phyloP scores from a whole-genome alignment of 2,888 invertebrate genomes.

The Drosophila leonis region DNA sequence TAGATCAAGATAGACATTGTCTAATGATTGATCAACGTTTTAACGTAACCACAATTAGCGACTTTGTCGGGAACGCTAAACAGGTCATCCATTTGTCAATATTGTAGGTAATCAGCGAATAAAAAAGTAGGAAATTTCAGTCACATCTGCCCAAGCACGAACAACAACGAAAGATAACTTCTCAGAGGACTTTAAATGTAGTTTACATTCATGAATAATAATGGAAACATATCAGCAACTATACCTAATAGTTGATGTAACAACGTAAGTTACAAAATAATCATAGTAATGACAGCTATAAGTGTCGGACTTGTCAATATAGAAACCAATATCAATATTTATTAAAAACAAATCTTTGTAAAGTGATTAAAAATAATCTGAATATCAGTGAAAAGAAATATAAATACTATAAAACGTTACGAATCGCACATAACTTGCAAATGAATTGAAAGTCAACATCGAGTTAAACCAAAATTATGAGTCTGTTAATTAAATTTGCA shows the following conservation, averaged over 20 bases:
- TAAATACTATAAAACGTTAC: background rate
- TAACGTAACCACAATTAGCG: slow-evolving; percentile 13
- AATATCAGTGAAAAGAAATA: background rate
- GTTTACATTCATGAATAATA: background rate
- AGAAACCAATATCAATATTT: background rate
- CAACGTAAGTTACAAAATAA: background rate
- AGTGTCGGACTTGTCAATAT: background rate
- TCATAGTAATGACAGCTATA: background rate
- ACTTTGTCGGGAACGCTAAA: slow-evolving; percentile 2
- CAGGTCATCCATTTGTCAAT: slow-evolving; percentile 1
- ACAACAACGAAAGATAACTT: background rate
- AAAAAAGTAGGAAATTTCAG: background rate
- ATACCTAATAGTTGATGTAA: background rate
- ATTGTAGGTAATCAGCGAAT: slow-evolving; percentile 1
- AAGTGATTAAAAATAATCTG: background rate
- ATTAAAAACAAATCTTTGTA: background rate
- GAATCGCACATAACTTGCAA: slow-evolving; percentile 22
- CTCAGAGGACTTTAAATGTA: background rate
- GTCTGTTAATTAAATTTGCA: slow-evolving; percentile 21
- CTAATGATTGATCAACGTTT: too few relatives aligned
- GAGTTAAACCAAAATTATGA: slow-evolving; percentile 15
- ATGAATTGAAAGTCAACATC: slow-evolving; percentile 23
- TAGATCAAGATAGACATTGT: too few relatives aligned
- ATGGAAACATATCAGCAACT: slow-evolving; percentile 1
- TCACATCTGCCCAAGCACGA: background rate